These are phyloP conservation scores for Cephus pulcher DNA, from an alignment of 2,888 invertebrate genomes.

Conservation along the genomic window DNA sequence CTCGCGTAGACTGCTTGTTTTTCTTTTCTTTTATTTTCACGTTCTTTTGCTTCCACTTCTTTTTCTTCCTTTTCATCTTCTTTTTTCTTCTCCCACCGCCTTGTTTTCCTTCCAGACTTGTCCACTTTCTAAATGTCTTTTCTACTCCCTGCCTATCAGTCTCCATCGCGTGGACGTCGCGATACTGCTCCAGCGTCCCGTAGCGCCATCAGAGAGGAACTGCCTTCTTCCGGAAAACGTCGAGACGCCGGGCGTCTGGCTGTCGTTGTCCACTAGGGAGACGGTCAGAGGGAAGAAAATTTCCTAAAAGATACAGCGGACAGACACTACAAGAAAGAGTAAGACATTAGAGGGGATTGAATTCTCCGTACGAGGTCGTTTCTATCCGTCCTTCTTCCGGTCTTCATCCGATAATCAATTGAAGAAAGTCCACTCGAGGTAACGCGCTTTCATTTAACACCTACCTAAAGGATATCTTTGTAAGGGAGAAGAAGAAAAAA, in stretches of 20 bases:
- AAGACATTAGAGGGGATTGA: not conserved
- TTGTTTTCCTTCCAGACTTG: not conserved
- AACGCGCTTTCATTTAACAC: not conserved
- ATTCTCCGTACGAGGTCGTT: not conserved
- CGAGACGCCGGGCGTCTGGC: not conserved
- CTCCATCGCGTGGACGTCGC: not conserved
- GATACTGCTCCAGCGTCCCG: not conserved
- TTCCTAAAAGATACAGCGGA: not conserved
- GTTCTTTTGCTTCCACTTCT: not conserved
- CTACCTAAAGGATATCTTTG: not conserved
- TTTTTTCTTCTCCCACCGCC: not conserved
- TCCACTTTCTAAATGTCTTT: not conserved
- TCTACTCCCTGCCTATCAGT: not conserved
- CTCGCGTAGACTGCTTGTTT: not conserved
- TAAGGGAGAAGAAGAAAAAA: not conserved
- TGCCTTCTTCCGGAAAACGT: not conserved
- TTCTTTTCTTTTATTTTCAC: not conserved
- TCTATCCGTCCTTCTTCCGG: not conserved
- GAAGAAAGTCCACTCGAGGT: not conserved
- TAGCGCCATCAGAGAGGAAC: not conserved
- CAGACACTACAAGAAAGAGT: not conserved
- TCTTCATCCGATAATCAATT: not conserved
- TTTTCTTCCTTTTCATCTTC: not conserved
- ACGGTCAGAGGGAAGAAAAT: not conserved
- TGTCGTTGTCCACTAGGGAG: not conserved